A percentile compares a stretch with the other conserved stretches of the same genome.
These are phyloP conservation scores for Pseudomyrmex cubaensis DNA, from an alignment of 1,140 invertebrate genomes.

Conservation along the genomic window DNA sequence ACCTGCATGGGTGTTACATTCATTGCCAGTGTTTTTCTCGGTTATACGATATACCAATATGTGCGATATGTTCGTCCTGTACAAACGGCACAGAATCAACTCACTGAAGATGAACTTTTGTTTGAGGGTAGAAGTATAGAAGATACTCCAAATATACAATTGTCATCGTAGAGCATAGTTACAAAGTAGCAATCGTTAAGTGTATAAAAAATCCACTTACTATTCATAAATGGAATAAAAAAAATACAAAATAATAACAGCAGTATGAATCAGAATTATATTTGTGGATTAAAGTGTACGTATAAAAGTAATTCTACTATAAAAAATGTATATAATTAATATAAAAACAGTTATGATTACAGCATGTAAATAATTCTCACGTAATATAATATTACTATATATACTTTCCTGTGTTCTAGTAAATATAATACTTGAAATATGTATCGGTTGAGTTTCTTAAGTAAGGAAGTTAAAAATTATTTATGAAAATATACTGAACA, in stretches of 20 bases:
- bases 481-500: no score
- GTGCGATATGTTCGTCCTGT: slow-evolving; percentile 71
- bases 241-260: not conserved
- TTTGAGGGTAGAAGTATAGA: slow-evolving; percentile 72
- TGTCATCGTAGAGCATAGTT: slow-evolving; percentile 12
- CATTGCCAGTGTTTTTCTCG: not conserved
- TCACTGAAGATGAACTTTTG: slow-evolving; percentile 70
- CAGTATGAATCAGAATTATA: slow-evolving; percentile 6
- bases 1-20: slow-evolving; percentile 69
- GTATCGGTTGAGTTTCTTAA: not conserved
- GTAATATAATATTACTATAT: not conserved
- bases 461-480: not conserved
- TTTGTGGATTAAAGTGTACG: not conserved
- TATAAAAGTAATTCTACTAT: not conserved
- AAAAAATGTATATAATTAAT: not conserved
- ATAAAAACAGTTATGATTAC: not conserved
- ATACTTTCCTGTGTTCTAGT: not conserved
- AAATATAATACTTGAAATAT: not conserved
- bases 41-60: slow-evolving; percentile 67
- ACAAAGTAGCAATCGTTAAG: not conserved
- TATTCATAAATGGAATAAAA: not conserved
- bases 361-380: slow-evolving; percentile 3
- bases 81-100: slow-evolving; percentile 22
- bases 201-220: not conserved
- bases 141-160: slow-evolving; percentile 14